Evolutionary conservation across 1,140 invertebrate genomes (phyloP), one percentile per base, ranked within the genome.

Genomic region (Sarcophaga bullata): DNA sequence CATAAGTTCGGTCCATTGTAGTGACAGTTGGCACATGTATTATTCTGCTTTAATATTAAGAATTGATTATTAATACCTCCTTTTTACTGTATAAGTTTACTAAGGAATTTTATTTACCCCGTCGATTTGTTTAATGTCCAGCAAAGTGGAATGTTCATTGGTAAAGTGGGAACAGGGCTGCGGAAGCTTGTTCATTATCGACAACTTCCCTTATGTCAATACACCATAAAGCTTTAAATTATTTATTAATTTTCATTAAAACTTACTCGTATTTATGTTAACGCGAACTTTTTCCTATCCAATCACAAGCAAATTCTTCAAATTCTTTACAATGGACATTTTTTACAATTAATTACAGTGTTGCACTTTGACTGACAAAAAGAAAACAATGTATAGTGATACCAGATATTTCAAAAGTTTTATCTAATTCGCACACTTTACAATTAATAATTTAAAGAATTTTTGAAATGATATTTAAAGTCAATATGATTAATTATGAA

Each of bases 1-100:
- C 96, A 97, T 49, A 98, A 91, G 88, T 96, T 95, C 11, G 94
- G 94, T 0, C 95, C 95, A 37, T 68, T 54, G 62, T 81, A 82
- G 10, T 84, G 81, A 58, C 85, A 86, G 25, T 84, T 83, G 19
- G 83, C 68, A 19, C 87, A 85, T 73, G 75, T 50, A 50, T 78
- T 78, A 11, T 78, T 78, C 75, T 78, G 75, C 8, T n/a, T 17
- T 0, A 78, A 50, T 19, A 50, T 9, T 50, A 49, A 78, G 50
- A 78, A 52, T 25, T n/a, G 8, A 17, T 76, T 15, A 7, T n/a
- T n/a, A 1, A 72, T 25, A 8, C 10, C 58, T 72, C 17, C 9
- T 37, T 37, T 37, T 37, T 37, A 37, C 25, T 37, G 25, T 4
- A 37, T 37, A 37, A 37, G 25, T 1, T 37, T 37, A 37, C 25